Evolutionary conservation across 2,113 vertebrate species (phyloP), one percentile per base, ranked within the genome.

Genomic region (Oreochromis aureus): DNA sequence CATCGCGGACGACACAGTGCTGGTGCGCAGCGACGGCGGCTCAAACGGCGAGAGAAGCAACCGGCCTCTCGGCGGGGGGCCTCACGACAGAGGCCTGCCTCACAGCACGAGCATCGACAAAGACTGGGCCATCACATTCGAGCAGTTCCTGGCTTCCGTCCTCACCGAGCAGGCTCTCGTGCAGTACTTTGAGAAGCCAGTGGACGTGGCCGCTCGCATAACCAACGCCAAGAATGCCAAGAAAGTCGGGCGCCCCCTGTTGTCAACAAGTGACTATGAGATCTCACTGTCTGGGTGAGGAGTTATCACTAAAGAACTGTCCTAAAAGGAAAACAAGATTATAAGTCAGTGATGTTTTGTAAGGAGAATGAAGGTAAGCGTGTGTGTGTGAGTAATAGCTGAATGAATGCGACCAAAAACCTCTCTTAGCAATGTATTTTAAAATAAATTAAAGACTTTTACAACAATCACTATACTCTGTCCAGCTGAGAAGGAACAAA

Each of bases 101-200:
- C 95, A 97, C 80, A 98, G 97, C 95, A 95, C 96, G 0, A 98
- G 98, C 96, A 96, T 98, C 1, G 98, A 99, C 94, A 96, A 97
- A 85, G 98, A 99, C 96, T 99, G 99, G 99, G 97, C 98, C 93
- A 97, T 99, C 92, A 98, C 98, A 6, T 99, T 99, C 2, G 98
- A 99, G 94, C 99, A 99, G 80, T 99, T 99, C 89, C 91, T 99
- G 90, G 99, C 99, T 82, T 99, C 98, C 0, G 97, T 99, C 41
- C 94, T 99, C 87, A 99, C 98, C 0, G 99, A 99, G 94, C 97
- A 98, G 0, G 98, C 98, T 0, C 96, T 99, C 84, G 98, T 99
- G 51, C 97, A 83, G 85, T 99, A 99, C 92, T 99, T 99, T 51
- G 99, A 99, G 95, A 98, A 98, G 93, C 98, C 98, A 0, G 97